Evolutionary conservation across 2,888 invertebrate species (phyloP), one percentile per base, ranked within the genome.

Genomic region (Ophion ventricosus): DNA sequence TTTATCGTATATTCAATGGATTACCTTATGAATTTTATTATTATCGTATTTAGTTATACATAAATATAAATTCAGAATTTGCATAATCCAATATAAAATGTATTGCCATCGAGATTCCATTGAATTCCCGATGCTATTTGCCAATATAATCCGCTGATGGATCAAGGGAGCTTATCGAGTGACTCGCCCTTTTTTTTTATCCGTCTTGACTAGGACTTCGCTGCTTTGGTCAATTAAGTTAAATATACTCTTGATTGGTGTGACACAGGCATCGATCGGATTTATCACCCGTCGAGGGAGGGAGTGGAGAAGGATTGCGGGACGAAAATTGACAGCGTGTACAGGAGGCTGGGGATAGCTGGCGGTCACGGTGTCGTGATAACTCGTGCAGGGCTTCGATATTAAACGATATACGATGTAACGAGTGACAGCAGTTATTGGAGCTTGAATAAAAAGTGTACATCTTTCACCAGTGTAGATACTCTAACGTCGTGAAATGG

Each of bases 141-240:
- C 40, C 23, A 23, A 66, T 11, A 66, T 66, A 40, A 66, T 66
- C 20, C 40, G 17, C n/a, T 14, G 29, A 40, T 11, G 29, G 35
- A 26, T 17, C 17, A 23, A 49, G 23, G 49, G 49, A 69, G 49
- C 49, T 49, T 25, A 54, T 69, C 54, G 40, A 35, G 40, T 57
- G 4, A 26, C 25, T 8, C 20, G 7, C 40, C 17, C 43, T 1
- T 7, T 40, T 17, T 29, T 35, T 61, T 17, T 26, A 26, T 49
- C 43, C 14, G 25, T 54, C 40, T 40, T 59, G 29, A 43, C 67
- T 67, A 67, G 43, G 70, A 75, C 75, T 75, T 75, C 74, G 43
- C 70, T 64, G 81, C 70, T 70, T 63, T 14, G 40, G 56, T 54
- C 69, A 81, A 81, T 81, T 64, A 70, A 76, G 63, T 70, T 70